Evolutionary conservation across 2,113 vertebrate species (phyloP).

Genomic region (Syngnathus typhle): DNA sequence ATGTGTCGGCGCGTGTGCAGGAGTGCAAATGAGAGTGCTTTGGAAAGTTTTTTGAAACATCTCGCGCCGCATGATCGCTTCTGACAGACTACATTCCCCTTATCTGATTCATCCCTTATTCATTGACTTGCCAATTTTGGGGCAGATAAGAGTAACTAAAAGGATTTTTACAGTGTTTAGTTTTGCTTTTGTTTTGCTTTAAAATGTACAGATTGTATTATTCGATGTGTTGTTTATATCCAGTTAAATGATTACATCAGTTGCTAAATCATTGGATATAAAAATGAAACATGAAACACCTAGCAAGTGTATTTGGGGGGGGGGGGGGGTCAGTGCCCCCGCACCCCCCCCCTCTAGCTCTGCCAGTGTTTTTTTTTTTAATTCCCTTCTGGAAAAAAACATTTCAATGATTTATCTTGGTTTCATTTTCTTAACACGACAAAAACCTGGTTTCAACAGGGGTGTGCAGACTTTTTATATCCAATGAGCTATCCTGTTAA

Average conservation of each 20-base stretch:
- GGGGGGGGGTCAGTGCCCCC: too few species aligned
- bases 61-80: neutral
- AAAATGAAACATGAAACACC: too few species aligned
- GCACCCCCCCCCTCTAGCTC: too few species aligned
- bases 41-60: conserved; percentile 1
- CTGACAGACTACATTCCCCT: neutral
- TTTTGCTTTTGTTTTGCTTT: neutral
- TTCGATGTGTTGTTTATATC: too few species aligned
- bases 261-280: too few species aligned
- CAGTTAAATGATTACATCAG: too few species aligned
- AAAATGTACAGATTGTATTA: neutral
- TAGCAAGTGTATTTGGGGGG: too few species aligned
- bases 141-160: neutral
- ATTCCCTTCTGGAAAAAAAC: neutral
- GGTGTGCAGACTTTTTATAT: neutral
- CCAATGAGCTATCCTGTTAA: neutral
- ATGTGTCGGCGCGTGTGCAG: neutral
- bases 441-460: neutral
- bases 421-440: neutral
- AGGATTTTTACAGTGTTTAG: neutral
- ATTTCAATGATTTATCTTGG: neutral
- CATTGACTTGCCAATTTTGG: neutral
- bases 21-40: conserved; percentile 1
- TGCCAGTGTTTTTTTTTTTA: too few species aligned
- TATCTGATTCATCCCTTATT: conserved; percentile 16